These are phyloP conservation scores for cattle (Bos taurus) DNA, from an alignment of 2,113 vertebrate genomes.

Conservation along the genomic window DNA sequence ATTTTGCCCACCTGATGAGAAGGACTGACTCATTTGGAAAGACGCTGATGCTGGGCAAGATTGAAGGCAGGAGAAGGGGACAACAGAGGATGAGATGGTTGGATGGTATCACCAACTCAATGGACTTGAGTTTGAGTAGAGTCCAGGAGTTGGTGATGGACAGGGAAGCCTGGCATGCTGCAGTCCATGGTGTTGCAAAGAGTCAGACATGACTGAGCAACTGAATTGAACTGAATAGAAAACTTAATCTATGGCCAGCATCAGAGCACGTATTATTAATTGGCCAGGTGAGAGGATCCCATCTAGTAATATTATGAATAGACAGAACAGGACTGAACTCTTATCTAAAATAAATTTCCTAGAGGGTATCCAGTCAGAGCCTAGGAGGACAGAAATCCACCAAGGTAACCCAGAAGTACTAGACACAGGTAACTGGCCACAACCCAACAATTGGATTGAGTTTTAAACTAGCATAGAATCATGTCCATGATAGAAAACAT, in stretches of 20 bases:
- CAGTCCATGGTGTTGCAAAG: neutral
- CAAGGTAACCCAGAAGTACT: neutral
- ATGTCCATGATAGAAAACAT: neutral
- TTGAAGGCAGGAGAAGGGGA: neutral
- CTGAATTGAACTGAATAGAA: neutral
- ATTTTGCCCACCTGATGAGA: neutral
- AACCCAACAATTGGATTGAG: neutral
- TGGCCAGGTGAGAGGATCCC: neutral
- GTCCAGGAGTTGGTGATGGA: neutral
- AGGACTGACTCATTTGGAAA: neutral
- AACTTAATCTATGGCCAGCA: neutral
- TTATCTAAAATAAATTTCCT: neutral
- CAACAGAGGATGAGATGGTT: neutral
- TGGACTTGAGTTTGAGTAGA: neutral
- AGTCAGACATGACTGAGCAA: neutral
- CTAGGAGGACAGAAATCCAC: neutral
- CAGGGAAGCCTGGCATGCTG: neutral
- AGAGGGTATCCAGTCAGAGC: neutral
- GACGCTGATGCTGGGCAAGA: neutral
- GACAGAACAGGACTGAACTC: neutral
- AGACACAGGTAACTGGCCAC: neutral
- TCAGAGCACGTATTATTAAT: neutral
- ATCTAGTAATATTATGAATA: neutral
- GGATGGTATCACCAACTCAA: neutral
- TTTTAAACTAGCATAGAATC: neutral